These are phyloP conservation scores for Venusia cambrica DNA, from an alignment of 2,888 invertebrate genomes.

Conservation along the genomic window DNA sequence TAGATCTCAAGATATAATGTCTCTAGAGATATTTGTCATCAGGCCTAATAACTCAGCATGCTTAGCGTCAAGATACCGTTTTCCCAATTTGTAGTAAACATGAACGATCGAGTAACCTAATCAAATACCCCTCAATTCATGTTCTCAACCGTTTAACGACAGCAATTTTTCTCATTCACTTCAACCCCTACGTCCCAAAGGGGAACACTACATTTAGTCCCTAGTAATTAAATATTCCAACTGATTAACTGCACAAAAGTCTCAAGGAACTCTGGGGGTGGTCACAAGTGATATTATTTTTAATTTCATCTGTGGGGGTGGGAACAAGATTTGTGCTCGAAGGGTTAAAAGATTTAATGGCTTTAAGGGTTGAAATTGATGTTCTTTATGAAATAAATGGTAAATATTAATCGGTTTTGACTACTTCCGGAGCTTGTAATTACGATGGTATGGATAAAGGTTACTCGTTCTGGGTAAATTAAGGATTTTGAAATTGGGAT, in stretches of 20 bases:
- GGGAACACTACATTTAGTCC: conserved; percentile 49
- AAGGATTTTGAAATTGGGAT: conserved; percentile 19
- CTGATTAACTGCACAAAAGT: conserved; percentile 74
- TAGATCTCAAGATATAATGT: too few species aligned
- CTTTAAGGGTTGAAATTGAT: conserved; percentile 49
- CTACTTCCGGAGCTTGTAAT: conserved; percentile 34
- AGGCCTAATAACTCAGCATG: conserved; percentile 1
- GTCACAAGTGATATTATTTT: conserved; percentile 65
- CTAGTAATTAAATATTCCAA: conserved; percentile 77
- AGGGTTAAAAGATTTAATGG: conserved; percentile 57
- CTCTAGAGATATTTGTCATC: too few species aligned
- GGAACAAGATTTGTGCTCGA: conserved; percentile 58
- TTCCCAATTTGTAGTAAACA: neutral
- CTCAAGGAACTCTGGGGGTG: conserved; percentile 51
- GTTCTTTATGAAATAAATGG: conserved; percentile 53
- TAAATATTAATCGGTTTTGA: conserved; percentile 66
- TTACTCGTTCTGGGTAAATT: conserved; percentile 12
- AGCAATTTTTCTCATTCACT: conserved; percentile 23
- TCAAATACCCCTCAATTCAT: conserved; percentile 22
- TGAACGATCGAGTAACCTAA: conserved; percentile 5
- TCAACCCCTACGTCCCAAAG: conserved; percentile 35
- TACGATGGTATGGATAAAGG: conserved; percentile 17
- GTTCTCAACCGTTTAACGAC: conserved; percentile 23
- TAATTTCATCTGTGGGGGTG: conserved; percentile 62
- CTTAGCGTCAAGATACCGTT: conserved; percentile 6